A percentile compares a stretch with the other conserved stretches of the same genome.
Conservation (phyloP, 1,140 invertebrate species). For the Cyclina sinensis region DNA sequence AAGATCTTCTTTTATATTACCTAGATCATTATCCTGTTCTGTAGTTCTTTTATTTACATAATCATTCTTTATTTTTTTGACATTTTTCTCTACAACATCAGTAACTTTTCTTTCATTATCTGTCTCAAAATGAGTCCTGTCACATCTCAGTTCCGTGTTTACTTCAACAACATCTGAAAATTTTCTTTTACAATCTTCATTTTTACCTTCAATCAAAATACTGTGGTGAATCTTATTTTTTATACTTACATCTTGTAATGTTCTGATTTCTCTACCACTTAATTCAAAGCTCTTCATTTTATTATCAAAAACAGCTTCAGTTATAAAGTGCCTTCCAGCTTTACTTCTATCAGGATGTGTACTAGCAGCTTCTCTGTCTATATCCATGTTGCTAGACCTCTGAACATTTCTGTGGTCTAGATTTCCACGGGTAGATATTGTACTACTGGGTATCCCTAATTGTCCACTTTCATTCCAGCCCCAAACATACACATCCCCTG, state of each 20-base stretch:
- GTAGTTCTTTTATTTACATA: background rate
- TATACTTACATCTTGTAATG: background rate
- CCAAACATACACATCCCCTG: slow-evolving; percentile 91
- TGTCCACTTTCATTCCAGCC: slow-evolving; percentile 96
- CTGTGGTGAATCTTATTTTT: background rate
- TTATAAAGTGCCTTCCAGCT: background rate
- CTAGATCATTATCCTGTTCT: too few species aligned
- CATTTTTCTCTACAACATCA: background rate
- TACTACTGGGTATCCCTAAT: slow-evolving; percentile 88
- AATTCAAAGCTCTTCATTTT: background rate
- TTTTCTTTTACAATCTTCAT: background rate
- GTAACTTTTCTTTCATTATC: background rate
- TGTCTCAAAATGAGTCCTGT: too few species aligned
- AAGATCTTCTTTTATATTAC: too few species aligned
- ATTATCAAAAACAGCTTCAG: background rate
- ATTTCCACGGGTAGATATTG: background rate
- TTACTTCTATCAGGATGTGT: background rate
- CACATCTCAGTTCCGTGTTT: too few species aligned
- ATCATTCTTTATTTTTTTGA: background rate
- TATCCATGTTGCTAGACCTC: background rate
- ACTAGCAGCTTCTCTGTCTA: background rate
- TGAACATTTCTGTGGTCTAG: background rate
- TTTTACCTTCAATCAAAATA: background rate
- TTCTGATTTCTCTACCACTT: background rate
- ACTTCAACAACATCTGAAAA: too few species aligned